Percentiles rank a stretch among this genome's conserved stretches.
phyloP scores from a whole-genome alignment of 2,888 invertebrate genomes.

The Psylliodes chrysocephalus region DNA sequence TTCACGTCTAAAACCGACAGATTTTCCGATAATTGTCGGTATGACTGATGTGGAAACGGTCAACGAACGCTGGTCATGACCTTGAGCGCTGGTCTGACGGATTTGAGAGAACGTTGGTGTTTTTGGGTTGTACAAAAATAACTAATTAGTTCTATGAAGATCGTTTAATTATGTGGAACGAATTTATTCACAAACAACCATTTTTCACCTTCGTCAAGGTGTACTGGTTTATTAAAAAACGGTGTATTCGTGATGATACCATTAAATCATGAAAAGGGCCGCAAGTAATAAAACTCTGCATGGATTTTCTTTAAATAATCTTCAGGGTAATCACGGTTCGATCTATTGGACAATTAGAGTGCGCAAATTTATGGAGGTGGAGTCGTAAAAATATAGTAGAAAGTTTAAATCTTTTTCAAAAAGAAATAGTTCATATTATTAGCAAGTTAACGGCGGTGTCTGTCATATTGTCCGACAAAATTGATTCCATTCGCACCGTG shows the following conservation, averaged over 20 bases:
- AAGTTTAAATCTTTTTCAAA: no score
- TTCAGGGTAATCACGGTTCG: no score
- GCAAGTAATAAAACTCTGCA: no score
- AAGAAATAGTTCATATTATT: no score
- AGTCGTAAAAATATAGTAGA: no score
- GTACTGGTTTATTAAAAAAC: slow-evolving; percentile 9
- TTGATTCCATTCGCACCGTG: no score
- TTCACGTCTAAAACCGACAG: slow-evolving; percentile 33
- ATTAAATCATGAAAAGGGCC: slow-evolving; percentile 8
- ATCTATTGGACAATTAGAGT: no score
- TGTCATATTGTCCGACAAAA: no score
- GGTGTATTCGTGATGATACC: neutral
- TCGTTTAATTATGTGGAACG: slow-evolving; percentile 32
- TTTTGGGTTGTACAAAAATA: slow-evolving; percentile 32
- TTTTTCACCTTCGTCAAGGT: slow-evolving; percentile 29
- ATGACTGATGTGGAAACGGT: slow-evolving; percentile 34
- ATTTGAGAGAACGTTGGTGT: slow-evolving; percentile 13
- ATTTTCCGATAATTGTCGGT: slow-evolving; percentile 37
- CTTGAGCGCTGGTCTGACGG: slow-evolving; percentile 12
- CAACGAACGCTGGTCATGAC: slow-evolving; percentile 28
- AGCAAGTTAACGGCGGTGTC: no score
- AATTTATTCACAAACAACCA: slow-evolving; percentile 30
- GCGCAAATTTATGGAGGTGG: no score
- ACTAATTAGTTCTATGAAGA: slow-evolving; percentile 33
- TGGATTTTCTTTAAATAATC: no score